Percentiles rank a stretch among this genome's conserved stretches.
phyloP scores from a whole-genome alignment of 1,140 invertebrate species.

The Diorhabda sublineata region DNA sequence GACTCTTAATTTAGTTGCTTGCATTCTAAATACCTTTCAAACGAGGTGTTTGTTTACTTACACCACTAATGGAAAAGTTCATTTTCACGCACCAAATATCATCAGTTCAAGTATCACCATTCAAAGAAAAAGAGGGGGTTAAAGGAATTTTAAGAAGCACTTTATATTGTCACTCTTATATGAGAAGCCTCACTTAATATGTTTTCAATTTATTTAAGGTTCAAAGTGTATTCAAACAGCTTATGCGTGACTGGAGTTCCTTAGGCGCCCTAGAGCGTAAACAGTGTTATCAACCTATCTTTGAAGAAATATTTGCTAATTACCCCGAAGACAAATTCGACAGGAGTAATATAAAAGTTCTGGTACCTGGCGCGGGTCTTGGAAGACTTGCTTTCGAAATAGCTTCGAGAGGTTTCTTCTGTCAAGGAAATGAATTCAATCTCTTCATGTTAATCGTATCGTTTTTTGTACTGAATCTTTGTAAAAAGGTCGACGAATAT shows the following conservation, averaged over 20 bases:
- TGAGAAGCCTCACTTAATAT: background rate
- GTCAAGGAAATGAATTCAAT: constrained; percentile 97
- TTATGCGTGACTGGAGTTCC: constrained; percentile 92
- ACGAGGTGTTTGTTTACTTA: too few species aligned
- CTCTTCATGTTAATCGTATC: constrained; percentile 96
- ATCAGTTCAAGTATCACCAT: too few species aligned
- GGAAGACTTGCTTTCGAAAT: constrained; percentile 92
- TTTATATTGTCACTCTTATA: too few species aligned
- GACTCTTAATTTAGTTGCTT: too few species aligned
- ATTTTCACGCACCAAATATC: too few species aligned
- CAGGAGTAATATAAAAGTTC: constrained; percentile 62
- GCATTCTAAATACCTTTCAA: too few species aligned
- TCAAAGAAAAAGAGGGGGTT: too few species aligned
- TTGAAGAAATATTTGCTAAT: constrained; percentile 72
- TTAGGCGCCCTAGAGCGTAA: constrained; percentile 78
- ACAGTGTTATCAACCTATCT: constrained; percentile 87
- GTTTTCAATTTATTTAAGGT: constrained; percentile 68
- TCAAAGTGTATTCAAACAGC: constrained; percentile 88
- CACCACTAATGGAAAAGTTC: too few species aligned
- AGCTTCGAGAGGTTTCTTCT: constrained; percentile 79
- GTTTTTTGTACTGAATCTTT: constrained; percentile 92
- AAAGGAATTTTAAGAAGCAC: too few species aligned
- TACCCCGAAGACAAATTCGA: constrained; percentile 63
- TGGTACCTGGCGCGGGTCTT: constrained; percentile 93
- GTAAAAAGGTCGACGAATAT: constrained; percentile 53